Base-by-base conservation (phyloP, 2,888 invertebrate species). In the Timema podura region DNA sequence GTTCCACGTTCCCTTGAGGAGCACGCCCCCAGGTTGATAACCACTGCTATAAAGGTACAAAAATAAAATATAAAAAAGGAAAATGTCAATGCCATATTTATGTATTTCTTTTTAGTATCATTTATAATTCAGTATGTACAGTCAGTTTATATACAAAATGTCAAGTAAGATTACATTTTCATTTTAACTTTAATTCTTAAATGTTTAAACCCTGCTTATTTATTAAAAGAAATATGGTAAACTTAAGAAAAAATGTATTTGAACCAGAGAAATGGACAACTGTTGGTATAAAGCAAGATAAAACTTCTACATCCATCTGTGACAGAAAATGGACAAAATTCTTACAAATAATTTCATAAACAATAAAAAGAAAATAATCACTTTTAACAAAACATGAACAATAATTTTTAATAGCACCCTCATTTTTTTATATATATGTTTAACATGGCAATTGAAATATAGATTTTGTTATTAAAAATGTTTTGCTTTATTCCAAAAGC, bases 191-290 rank as follows among this genome's bases (percentile, higher is more conserved):
- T 57, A 30, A 30, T 70, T 57, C 54, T 67, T 68, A 68, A 59
- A 45, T 68, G 57, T 68, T 69, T 72, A 64, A 65, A 72, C 72
- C 72, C 72, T 72, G 72, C 70, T 65, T 72, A 68, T 59, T 72
- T 67, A 65, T 48, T 66, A 65, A 57, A 65, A 70, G 66, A 66
- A 68, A 57, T 68, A 65, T 54, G 66, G 70, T 49, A 57, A 67
- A 48, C 48, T 68, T 61, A 61, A 2, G 1, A 30, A 30, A 30
- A 30, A 30, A 30, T n/a, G 30, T 30, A 30, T 30, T 30, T 30
- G 3, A 30, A 30, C 30, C 30, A 30, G 2, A 30, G 30, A 30
- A 30, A 30, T 30, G 30, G 30, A 30, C 30, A 30, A 64, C 65
- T 65, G 65, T 48, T 48, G 13, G 30, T 48, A 48, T 15, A 66